These are phyloP conservation scores for Lithobates pipiens DNA, from an alignment of 2,797 vertebrate genomes.

Conservation along the genomic window DNA sequence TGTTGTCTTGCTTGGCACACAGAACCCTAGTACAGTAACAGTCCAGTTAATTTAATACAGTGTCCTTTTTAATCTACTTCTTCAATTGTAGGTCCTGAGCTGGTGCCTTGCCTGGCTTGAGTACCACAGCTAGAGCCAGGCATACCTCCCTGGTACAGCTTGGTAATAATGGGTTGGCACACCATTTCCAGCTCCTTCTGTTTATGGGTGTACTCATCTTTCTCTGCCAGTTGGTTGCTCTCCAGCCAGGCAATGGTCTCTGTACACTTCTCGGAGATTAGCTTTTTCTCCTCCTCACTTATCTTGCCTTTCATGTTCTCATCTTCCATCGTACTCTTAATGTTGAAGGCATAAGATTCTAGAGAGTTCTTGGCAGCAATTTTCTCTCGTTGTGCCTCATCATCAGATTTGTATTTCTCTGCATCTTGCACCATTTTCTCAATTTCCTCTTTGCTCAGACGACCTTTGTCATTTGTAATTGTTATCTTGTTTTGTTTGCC, in stretches of 20 bases:
- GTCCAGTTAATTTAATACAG: too few species aligned
- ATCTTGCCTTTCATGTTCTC: constrained; percentile 56
- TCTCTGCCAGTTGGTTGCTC: constrained; percentile 65
- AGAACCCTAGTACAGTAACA: too few species aligned
- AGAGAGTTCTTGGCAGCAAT: constrained; percentile 70
- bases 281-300: constrained; percentile 63
- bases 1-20: too few species aligned
- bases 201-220: constrained; percentile 23
- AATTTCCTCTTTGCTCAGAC: constrained; percentile 72
- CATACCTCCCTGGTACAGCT: constrained; percentile 68
- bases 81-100: constrained; percentile 69
- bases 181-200: constrained; percentile 68
- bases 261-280: constrained; percentile 68
- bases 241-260: constrained; percentile 72
- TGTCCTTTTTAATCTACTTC: constrained; percentile 67
- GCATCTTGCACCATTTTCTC: constrained; percentile 70
- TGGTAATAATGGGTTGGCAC: constrained; percentile 71
- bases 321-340: constrained; percentile 64
- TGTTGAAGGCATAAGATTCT: constrained; percentile 68
- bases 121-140: constrained; percentile 63
- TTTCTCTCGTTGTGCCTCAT: constrained; percentile 68
- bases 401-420: constrained; percentile 67
- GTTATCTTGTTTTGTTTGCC: constrained; percentile 70
- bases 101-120: constrained; percentile 53
- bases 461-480: constrained; percentile 70